Percentiles rank a stretch among this genome's conserved stretches.
These are phyloP conservation scores for Neosilurus hyrtlii DNA, from an alignment of 2,797 vertebrate genomes.

Conservation along the genomic window DNA sequence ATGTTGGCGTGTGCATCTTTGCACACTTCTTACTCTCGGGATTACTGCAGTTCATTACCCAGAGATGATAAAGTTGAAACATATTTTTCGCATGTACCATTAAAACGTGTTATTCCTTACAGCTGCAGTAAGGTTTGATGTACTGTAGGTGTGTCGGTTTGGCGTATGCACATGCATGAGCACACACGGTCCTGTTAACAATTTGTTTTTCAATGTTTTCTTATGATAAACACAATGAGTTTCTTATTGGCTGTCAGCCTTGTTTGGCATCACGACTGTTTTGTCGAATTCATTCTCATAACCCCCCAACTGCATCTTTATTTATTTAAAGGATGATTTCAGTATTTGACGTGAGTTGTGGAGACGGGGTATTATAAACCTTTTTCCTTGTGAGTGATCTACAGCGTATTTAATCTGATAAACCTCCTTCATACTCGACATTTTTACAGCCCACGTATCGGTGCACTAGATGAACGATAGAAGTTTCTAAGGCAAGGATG, in stretches of 20 bases:
- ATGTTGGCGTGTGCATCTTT: background rate
- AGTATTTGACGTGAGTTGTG: background rate
- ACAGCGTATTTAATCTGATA: too few species aligned
- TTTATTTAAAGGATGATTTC: slow-evolving; percentile 33
- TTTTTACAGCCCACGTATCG: too few species aligned
- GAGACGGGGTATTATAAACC: too few species aligned
- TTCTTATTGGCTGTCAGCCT: background rate
- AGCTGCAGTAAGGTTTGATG: background rate
- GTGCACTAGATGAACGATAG: too few species aligned
- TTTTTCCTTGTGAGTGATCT: too few species aligned
- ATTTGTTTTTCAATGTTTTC: slow-evolving; percentile 13
- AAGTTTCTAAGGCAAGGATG: too few species aligned
- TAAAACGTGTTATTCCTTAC: background rate
- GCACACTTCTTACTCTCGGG: background rate
- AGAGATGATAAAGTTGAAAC: too few species aligned
- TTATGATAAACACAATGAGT: background rate
- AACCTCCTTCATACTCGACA: too few species aligned
- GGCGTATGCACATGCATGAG: background rate
- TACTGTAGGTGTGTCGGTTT: background rate
- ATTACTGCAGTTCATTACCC: too few species aligned
- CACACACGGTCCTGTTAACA: background rate
- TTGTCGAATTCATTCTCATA: slow-evolving; percentile 15
- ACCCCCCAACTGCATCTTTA: background rate
- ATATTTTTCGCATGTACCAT: background rate
- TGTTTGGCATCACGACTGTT: background rate